A percentile compares a stretch with the other conserved stretches of the same genome.
phyloP scores from a whole-genome alignment of 2,113 vertebrate species.

The Noctilio leporinus region DNA sequence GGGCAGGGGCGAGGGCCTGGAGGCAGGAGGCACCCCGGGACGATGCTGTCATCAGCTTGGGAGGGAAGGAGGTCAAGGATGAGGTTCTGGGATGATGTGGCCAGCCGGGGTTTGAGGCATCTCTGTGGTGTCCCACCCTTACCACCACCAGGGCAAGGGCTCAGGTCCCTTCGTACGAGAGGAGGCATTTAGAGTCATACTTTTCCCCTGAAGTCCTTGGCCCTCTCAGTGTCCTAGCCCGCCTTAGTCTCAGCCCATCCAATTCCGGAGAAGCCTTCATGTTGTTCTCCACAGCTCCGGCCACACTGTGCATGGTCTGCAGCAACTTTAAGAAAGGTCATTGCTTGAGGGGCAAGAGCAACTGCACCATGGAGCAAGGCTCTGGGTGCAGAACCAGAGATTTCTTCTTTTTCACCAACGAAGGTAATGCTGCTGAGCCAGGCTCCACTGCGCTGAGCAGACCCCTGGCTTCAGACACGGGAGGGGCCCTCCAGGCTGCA shows the following conservation, averaged over 20 bases:
- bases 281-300: neutral
- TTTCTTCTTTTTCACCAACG: neutral
- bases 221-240: neutral
- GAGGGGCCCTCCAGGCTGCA: neutral
- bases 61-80: neutral
- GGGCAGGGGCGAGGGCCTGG: neutral
- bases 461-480: neutral
- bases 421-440: neutral
- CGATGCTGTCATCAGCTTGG: no score
- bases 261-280: neutral
- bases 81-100: neutral
- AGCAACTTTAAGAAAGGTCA: neutral
- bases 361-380: neutral
- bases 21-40: fast-evolving
- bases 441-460: neutral
- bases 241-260: neutral
- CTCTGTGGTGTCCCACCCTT: neutral
- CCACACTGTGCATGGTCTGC: conserved; percentile 35
- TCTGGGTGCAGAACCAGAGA: conserved; percentile 24
- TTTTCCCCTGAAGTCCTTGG: neutral
- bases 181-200: neutral
- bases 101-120: neutral
- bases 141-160: neutral
- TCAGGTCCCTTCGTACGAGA: neutral
- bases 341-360: neutral